Conservation (phyloP, 2,113 vertebrate genomes). For the Prinia subflava region DNA sequence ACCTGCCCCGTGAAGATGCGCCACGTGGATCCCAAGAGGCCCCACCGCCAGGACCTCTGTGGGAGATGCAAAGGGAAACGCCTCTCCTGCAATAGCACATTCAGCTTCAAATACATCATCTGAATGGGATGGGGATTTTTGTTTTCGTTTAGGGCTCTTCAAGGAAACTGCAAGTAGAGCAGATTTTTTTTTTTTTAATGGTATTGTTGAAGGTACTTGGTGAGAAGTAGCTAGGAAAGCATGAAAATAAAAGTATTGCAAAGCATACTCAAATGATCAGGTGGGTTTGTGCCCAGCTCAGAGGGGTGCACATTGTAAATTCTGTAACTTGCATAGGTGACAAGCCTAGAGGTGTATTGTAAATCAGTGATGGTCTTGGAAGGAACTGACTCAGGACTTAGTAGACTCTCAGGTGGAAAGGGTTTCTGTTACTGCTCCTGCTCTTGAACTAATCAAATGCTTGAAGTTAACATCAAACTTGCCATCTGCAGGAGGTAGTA, state of each 20-base stretch:
- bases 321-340: not conserved
- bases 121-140: conserved; percentile 36
- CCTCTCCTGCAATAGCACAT: conserved; percentile 94
- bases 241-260: conserved; percentile 54
- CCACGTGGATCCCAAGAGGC: conserved; percentile 93
- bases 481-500: not conserved
- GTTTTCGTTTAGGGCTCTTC: not conserved
- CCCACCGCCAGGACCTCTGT: conserved; percentile 94
- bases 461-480: not conserved
- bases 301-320: not conserved
- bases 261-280: not conserved
- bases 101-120: conserved; percentile 99
- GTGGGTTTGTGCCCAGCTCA: not conserved
- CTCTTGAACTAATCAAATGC: not conserved
- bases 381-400: not conserved
- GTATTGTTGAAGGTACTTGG: not conserved
- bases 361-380: not conserved
- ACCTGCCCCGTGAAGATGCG: conserved; percentile 85
- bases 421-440: not conserved
- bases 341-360: not conserved
- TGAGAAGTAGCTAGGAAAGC: conserved; percentile 20
- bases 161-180: not conserved
- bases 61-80: conserved; percentile 95
- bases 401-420: not conserved
- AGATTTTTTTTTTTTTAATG: not conserved